phyloP scores from a whole-genome alignment of 2,888 invertebrate species.

The Notocelia uddmanniana region DNA sequence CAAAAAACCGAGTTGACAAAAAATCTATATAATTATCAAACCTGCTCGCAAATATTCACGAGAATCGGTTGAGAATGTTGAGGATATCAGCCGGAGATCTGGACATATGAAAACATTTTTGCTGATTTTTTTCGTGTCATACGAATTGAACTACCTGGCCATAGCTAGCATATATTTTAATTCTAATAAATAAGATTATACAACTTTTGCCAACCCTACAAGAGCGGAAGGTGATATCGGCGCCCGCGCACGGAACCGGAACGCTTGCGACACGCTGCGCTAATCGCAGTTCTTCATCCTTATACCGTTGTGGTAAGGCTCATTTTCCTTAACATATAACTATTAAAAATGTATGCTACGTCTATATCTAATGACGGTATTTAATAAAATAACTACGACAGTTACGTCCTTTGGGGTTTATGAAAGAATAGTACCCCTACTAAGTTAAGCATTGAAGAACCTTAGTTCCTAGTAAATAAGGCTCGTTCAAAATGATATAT shows the following conservation, averaged over 20 bases:
- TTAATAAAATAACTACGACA: not conserved
- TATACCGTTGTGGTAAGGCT: slow-evolving; percentile 1
- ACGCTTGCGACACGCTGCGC: slow-evolving; percentile 27
- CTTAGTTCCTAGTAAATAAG: not conserved
- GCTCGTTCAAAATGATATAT: not conserved
- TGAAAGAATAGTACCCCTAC: too few relatives aligned
- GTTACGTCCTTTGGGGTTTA: not conserved
- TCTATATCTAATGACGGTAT: not conserved
- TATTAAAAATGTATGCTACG: not conserved
- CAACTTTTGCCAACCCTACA: slow-evolving; percentile 28
- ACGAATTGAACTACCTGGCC: too few relatives aligned
- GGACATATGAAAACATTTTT: too few relatives aligned
- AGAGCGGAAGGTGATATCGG: slow-evolving; percentile 37
- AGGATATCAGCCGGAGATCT: too few relatives aligned
- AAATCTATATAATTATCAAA: too few relatives aligned
- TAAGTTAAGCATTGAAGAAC: too few relatives aligned
- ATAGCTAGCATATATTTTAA: too few relatives aligned
- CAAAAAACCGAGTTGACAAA: too few relatives aligned
- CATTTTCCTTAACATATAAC: not conserved
- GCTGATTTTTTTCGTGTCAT: too few relatives aligned
- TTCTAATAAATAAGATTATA: too few relatives aligned
- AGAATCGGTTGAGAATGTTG: too few relatives aligned
- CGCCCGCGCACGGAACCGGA: slow-evolving; percentile 34
- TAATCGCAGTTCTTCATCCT: not conserved
- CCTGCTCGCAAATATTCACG: too few relatives aligned